A percentile compares a stretch with the other conserved stretches of the same genome.
Conservation (phyloP, 2,888 invertebrate species). For the Heliconius aoede region DNA sequence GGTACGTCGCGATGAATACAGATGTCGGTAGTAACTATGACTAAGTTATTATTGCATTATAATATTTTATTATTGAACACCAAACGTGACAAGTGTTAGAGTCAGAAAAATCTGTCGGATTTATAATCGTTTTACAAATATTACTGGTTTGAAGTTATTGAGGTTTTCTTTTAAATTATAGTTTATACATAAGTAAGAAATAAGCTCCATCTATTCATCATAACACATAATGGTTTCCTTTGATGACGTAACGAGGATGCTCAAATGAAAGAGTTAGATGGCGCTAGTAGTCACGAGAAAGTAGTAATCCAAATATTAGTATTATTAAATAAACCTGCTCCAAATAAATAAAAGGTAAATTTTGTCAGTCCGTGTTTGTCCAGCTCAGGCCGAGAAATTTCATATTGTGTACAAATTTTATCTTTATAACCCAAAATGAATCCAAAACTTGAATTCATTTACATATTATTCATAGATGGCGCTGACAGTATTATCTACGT, state of each 20-base stretch:
- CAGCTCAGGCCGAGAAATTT: too few relatives aligned
- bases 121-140: too few relatives aligned
- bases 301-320: background rate
- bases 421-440: too few relatives aligned
- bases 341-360: background rate
- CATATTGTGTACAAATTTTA: too few relatives aligned
- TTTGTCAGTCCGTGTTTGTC: background rate
- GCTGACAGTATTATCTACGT: slow-evolving; percentile 1
- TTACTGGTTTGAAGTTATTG: too few relatives aligned
- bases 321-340: background rate
- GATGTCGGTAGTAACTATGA: background rate
- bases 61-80: too few relatives aligned
- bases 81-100: too few relatives aligned
- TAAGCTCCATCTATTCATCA: background rate
- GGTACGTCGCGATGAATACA: background rate
- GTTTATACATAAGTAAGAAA: background rate
- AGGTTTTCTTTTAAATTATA: background rate
- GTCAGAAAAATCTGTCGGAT: background rate
- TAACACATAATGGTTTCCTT: background rate
- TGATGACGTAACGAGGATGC: too few relatives aligned
- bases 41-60: background rate
- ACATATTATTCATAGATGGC: slow-evolving; percentile 20
- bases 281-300: background rate
- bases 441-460: background rate
- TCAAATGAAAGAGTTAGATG: background rate